phyloP scores from a whole-genome alignment of 2,113 vertebrate genomes.

The Tragelaphus scriptus region DNA sequence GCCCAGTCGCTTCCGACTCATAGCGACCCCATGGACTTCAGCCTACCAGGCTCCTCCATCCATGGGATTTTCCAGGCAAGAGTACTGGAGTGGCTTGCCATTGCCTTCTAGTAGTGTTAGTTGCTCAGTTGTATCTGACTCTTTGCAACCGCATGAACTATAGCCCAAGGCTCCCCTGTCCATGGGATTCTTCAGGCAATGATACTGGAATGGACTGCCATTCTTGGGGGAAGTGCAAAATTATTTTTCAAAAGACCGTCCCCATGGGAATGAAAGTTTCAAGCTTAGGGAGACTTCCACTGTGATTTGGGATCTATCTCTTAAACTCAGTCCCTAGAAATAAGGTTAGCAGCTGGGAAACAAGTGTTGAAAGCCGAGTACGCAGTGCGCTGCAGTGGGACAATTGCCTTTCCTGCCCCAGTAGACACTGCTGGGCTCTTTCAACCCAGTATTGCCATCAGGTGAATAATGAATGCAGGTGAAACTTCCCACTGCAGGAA shows the following conservation, averaged over 20 bases:
- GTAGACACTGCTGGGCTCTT: not conserved
- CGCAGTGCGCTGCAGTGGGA: not conserved
- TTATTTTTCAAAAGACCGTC: not conserved
- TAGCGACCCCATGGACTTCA: too few relatives aligned
- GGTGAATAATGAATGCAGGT: constrained; percentile 44
- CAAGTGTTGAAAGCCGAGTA: not conserved
- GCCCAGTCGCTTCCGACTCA: too few relatives aligned
- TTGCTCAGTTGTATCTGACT: not conserved
- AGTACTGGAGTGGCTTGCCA: too few relatives aligned
- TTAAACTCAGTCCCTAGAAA: not conserved
- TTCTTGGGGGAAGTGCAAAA: not conserved
- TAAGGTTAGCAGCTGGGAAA: not conserved
- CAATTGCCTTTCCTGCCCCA: not conserved
- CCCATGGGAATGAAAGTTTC: not conserved
- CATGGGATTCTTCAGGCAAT: not conserved
- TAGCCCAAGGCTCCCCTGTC: not conserved
- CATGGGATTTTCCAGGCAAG: too few relatives aligned
- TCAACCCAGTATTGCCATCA: not conserved
- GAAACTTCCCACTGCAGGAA: constrained; percentile 48
- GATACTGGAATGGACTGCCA: not conserved
- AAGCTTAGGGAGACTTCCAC: not conserved
- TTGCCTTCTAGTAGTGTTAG: not conserved
- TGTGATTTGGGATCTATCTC: not conserved
- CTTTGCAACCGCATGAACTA: not conserved
- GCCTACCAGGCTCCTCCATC: too few relatives aligned